Evolutionary conservation across 2,113 vertebrate genomes (phyloP).

Genomic region (Cebidichthys violaceus): DNA sequence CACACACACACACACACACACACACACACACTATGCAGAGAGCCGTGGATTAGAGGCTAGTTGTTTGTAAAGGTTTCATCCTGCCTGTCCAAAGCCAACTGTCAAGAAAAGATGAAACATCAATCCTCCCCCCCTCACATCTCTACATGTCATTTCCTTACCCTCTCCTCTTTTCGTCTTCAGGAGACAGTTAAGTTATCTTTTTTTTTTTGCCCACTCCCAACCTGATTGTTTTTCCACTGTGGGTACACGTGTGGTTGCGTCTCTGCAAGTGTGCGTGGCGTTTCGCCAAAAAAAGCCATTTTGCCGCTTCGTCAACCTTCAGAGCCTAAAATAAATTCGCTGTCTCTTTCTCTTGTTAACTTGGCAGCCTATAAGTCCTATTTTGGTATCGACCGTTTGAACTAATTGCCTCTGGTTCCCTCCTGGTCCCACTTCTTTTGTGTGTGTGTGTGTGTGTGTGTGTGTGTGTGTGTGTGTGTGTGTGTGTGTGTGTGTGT

Average conservation of each 20-base stretch:
- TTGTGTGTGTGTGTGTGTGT: conserved; percentile 6
- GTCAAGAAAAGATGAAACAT: conserved; percentile 34
- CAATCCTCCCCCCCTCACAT: neutral
- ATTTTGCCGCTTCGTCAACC: conserved; percentile 26
- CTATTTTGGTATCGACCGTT: conserved; percentile 49
- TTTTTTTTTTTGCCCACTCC: conserved; percentile 44
- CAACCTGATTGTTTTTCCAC: conserved; percentile 8
- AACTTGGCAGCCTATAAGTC: conserved; percentile 36
- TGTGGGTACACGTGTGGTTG: conserved; percentile 4
- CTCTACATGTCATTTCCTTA: conserved; percentile 4
- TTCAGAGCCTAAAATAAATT: conserved; percentile 36
- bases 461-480: conserved; percentile 37
- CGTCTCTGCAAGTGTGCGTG: neutral
- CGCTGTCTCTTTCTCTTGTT: conserved; percentile 18
- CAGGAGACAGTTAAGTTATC: conserved; percentile 30
- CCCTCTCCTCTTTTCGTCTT: conserved; percentile 9
- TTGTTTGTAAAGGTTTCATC: conserved; percentile 34
- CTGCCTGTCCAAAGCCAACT: neutral
- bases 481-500: conserved; percentile 28
- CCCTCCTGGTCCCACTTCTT: conserved; percentile 30
- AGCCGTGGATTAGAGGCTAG: conserved; percentile 39
- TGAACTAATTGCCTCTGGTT: conserved; percentile 59
- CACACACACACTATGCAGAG: conserved; percentile 7
- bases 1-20: neutral
- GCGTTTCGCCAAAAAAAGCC: conserved; percentile 4